Conservation (phyloP, 2,113 vertebrate genomes). For the Equus przewalskii region DNA sequence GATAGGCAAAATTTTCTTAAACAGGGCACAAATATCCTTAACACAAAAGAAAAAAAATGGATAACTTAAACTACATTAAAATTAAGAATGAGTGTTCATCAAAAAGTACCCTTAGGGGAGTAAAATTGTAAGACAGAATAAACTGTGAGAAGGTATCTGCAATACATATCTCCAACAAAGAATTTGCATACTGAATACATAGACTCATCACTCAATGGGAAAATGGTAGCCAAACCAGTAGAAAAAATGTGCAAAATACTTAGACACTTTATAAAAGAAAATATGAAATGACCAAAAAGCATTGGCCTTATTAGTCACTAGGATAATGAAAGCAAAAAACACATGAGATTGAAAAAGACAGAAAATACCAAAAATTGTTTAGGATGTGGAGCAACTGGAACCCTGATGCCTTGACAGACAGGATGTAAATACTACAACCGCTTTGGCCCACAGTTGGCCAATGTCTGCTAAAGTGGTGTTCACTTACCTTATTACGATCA, state of each 20-base stretch:
- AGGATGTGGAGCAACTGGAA: not conserved
- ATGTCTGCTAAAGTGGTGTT: too few species aligned
- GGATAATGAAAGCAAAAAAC: not conserved
- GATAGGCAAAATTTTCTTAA: not conserved
- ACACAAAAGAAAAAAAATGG: not conserved
- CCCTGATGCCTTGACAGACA: rapidly evolving
- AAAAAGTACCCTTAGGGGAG: not conserved
- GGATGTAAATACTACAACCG: too few species aligned
- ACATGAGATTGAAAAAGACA: not conserved
- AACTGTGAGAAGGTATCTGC: not conserved
- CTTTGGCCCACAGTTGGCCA: not conserved
- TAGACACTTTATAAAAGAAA: not conserved
- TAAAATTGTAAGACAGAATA: not conserved
- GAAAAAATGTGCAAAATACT: not conserved
- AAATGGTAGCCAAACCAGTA: not conserved
- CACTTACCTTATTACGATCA: rapidly evolving
- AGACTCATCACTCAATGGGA: not conserved
- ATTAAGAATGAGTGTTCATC: not conserved
- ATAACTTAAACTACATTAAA: not conserved
- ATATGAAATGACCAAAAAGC: not conserved
- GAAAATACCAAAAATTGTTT: not conserved
- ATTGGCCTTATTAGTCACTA: not conserved
- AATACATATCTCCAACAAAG: not conserved
- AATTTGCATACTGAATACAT: not conserved
- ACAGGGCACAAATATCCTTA: not conserved